Evolutionary conservation across 2,113 vertebrate genomes (phyloP).

Genomic region (Lota lota): DNA sequence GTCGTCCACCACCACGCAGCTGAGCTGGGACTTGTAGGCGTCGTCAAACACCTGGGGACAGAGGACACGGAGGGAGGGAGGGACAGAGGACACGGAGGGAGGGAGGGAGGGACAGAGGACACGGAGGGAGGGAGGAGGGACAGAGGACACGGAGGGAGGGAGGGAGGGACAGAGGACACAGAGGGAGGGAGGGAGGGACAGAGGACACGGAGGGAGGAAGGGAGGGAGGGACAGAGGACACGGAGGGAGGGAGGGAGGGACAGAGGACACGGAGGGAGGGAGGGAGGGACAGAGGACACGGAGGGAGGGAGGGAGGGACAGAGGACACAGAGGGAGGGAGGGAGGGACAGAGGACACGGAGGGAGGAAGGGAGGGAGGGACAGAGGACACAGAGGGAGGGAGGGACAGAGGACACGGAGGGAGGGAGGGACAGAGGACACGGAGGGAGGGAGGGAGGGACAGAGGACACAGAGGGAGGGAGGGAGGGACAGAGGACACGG

Average conservation of each 20-base stretch:
- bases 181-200: too few relatives aligned
- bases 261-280: too few relatives aligned
- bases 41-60: slow-evolving; percentile 83
- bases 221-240: too few relatives aligned
- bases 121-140: too few relatives aligned
- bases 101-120: neutral
- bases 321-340: neutral
- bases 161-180: neutral
- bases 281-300: too few relatives aligned
- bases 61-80: neutral
- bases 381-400: too few relatives aligned
- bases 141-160: neutral
- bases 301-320: too few relatives aligned
- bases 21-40: slow-evolving; percentile 90
- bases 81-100: neutral
- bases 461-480: neutral
- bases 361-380: too few relatives aligned
- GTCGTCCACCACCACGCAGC: slow-evolving; percentile 89
- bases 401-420: neutral
- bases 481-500: neutral
- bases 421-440: neutral
- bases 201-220: too few relatives aligned
- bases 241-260: neutral
- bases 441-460: too few relatives aligned
- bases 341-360: neutral